phyloP scores from a whole-genome alignment of 2,113 vertebrate genomes.

The Aramus guarauna region DNA sequence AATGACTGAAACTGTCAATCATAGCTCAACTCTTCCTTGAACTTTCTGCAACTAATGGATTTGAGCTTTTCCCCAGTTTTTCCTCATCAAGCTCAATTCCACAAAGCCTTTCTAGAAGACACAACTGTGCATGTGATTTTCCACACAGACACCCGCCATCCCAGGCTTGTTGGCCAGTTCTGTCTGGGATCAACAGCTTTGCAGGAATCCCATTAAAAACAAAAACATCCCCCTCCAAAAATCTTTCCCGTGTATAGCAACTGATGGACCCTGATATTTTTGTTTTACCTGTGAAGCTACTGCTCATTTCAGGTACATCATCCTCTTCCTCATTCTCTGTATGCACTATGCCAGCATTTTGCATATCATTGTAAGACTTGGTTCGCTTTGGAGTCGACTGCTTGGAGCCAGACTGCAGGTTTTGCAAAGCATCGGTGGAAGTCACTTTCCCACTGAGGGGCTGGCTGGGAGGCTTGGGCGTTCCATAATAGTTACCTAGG shows the following conservation, averaged over 20 bases:
- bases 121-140: neutral
- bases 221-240: neutral
- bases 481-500: constrained; percentile 99
- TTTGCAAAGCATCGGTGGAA: constrained; percentile 91
- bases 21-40: neutral
- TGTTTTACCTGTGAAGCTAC: constrained; percentile 95
- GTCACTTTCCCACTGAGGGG: constrained; percentile 96
- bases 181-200: neutral
- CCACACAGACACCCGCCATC: neutral
- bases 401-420: constrained; percentile 88
- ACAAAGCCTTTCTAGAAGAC: neutral
- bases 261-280: accelerated
- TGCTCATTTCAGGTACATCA: constrained; percentile 97
- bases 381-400: constrained; percentile 90
- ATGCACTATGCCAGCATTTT: constrained; percentile 98
- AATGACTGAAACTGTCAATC: neutral
- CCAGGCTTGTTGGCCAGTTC: neutral
- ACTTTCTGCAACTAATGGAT: neutral
- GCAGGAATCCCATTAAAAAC: neutral
- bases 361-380: constrained; percentile 99
- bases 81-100: neutral
- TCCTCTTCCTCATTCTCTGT: constrained; percentile 92
- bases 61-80: neutral
- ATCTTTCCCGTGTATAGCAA: neutral
- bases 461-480: constrained; percentile 96